A percentile compares a stretch with the other conserved stretches of the same genome.
Conservation (phyloP, 2,888 invertebrate genomes). For the Nomada flava region DNA sequence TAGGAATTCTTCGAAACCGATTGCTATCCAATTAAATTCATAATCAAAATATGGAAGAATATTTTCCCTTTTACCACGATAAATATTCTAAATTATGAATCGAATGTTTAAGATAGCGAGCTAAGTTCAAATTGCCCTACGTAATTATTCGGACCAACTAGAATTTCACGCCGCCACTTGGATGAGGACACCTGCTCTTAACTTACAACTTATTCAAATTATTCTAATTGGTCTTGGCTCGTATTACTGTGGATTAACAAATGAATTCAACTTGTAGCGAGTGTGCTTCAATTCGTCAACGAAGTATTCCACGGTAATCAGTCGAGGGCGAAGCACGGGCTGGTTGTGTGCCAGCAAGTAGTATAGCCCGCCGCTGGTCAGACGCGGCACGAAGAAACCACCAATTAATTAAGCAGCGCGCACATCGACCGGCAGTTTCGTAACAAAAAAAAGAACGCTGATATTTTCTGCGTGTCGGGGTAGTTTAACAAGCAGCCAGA, state of each 20-base stretch:
- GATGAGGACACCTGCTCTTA: background rate
- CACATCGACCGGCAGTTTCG: conserved; percentile 30
- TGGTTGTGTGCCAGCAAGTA: conserved; percentile 56
- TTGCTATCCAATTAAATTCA: too few relatives aligned
- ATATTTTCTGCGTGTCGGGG: conserved; percentile 12
- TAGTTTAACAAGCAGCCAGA: conserved; percentile 24
- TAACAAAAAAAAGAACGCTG: conserved; percentile 4
- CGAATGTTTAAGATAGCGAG: background rate
- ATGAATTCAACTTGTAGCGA: background rate
- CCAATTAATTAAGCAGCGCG: conserved; percentile 58
- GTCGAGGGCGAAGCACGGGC: conserved; percentile 16
- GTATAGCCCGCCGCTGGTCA: conserved; percentile 55
- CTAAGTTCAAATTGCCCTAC: background rate
- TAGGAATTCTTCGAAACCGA: background rate
- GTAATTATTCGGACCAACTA: background rate
- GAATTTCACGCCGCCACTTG: background rate
- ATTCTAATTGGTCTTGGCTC: background rate
- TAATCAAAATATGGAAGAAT: too few relatives aligned
- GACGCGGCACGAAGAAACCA: conserved; percentile 52
- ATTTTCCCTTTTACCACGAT: too few relatives aligned
- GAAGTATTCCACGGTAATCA: conserved; percentile 28
- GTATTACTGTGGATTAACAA: background rate
- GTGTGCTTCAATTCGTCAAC: conserved; percentile 11
- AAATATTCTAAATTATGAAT: too few relatives aligned
- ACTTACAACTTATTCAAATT: background rate